Percentiles rank a stretch among this genome's conserved stretches.
Conservation (phyloP, 1,140 invertebrate genomes). For the Zophobas morio region DNA sequence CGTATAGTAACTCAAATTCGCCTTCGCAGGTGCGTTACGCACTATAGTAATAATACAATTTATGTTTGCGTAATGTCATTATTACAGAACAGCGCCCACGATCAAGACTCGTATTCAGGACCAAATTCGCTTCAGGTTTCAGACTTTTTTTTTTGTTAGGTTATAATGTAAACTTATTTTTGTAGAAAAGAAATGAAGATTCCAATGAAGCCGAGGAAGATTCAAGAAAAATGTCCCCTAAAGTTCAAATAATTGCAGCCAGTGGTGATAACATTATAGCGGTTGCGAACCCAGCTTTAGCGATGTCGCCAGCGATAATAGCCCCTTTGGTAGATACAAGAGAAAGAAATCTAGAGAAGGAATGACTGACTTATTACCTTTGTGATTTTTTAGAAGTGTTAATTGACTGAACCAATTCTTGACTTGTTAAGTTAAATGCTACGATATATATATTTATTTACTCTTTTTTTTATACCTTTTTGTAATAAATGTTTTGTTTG, state of each 20-base stretch:
- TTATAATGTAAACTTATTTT: constrained; percentile 17
- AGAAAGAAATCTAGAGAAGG: constrained; percentile 50
- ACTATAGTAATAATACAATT: neutral
- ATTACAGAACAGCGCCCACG: constrained; percentile 61
- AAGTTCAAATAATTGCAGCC: constrained; percentile 84
- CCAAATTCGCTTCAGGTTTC: constrained; percentile 30
- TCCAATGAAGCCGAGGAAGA: constrained; percentile 70
- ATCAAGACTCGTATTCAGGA: constrained; percentile 51
- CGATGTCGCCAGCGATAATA: constrained; percentile 70
- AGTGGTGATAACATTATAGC: constrained; percentile 90
- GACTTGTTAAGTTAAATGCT: constrained; percentile 36
- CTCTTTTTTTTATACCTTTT: constrained; percentile 21
- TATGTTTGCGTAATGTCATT: constrained; percentile 4
- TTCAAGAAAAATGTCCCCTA: constrained; percentile 70
- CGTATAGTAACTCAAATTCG: constrained; percentile 82
- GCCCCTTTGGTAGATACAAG: constrained; percentile 53
- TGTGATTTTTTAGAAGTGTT: constrained; percentile 40
- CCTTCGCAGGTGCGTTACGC: constrained; percentile 73
- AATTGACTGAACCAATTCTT: constrained; percentile 33
- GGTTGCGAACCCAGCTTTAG: constrained; percentile 87
- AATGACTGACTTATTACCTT: constrained; percentile 22
- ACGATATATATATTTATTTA: constrained; percentile 36
- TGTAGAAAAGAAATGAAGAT: constrained; percentile 67
- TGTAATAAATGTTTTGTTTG: constrained; percentile 35
- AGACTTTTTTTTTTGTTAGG: constrained; percentile 2